Base-by-base conservation (phyloP, 2,888 invertebrate species). In the Pardosa pseudoannulata region DNA sequence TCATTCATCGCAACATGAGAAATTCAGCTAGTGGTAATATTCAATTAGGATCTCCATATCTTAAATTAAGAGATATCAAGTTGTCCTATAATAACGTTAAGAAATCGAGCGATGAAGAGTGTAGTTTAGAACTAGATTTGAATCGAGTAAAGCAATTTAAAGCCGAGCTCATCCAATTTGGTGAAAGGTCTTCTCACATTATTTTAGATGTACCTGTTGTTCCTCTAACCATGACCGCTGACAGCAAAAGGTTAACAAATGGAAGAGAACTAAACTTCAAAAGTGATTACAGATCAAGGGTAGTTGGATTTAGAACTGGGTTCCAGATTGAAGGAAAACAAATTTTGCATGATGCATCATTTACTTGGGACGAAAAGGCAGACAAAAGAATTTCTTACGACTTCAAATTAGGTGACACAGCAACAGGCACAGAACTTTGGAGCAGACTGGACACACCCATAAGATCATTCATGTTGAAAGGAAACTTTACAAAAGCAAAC, bases 401-500 rank as follows among this genome's bases (percentile, higher is more conserved):
- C 41, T 68, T 87, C 32, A 82, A 78, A 29, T 11, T 83, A 29
- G 71, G 73, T 7, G 74, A 82, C 2, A 68, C 76, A 28, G 67
- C 41, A 1, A 72, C 67, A 6, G 86, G 86, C 46, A 79, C 31
- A 56, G 88, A 88, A 71, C 19, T 87, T 27, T 87, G 67, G 46
- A 75, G 71, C 29, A 74, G 83, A 29, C 19, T 88, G n/a, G 82
- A 87, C 28, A 79, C 87, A n/a, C 88, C 88, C 7, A 7, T 79
- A 3, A 64, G 88, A 28, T 87, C 88, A 19, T 23, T 88, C 1
- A 87, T 87, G 79, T 23, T 88, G 13, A 87, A 79, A 78, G 87
- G 83, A 36, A 81, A 87, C 46, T 76, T 76, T 46, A 79, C 76
- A 6, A 36, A 64, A 23, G 31, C 76, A 7, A 70, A 19, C 39